These are phyloP conservation scores for Drosophila kohkoa DNA, from an alignment of 1,140 invertebrate species.

Conservation along the genomic window DNA sequence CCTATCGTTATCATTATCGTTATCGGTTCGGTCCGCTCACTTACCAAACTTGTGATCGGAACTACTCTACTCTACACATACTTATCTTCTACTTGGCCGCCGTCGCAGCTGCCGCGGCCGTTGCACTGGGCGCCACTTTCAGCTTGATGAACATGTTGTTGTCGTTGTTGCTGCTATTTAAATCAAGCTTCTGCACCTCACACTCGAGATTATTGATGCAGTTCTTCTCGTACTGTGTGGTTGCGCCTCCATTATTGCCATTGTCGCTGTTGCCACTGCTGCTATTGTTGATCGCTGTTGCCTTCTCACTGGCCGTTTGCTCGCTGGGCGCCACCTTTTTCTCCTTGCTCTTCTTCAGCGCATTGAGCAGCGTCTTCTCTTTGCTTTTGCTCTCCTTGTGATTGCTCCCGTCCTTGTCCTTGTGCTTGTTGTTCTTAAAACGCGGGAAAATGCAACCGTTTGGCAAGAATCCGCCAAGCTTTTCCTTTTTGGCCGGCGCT, in stretches of 20 bases:
- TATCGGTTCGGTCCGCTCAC: slow-evolving; percentile 47
- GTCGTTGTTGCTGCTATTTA: slow-evolving; percentile 72
- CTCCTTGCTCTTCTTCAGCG: slow-evolving; percentile 81
- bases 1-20: slow-evolving; percentile 13
- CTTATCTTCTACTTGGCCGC: slow-evolving; percentile 68
- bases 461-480: slow-evolving; percentile 82
- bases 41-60: slow-evolving; percentile 47
- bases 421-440: slow-evolving; percentile 84
- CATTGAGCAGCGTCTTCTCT: slow-evolving; percentile 82
- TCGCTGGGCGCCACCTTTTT: slow-evolving; percentile 79
- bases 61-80: slow-evolving; percentile 5
- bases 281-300: too few relatives aligned
- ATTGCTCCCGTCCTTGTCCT: slow-evolving; percentile 77
- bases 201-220: slow-evolving; percentile 81
- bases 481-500: slow-evolving; percentile 77
- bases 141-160: slow-evolving; percentile 80
- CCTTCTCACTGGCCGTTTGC: slow-evolving; percentile 54
- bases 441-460: slow-evolving; percentile 84
- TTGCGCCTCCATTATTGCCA: slow-evolving; percentile 60
- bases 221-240: slow-evolving; percentile 79
- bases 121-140: slow-evolving; percentile 66
- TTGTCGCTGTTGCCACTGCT: slow-evolving; percentile 17
- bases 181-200: slow-evolving; percentile 80
- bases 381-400: slow-evolving; percentile 81
- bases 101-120: slow-evolving; percentile 63